Evolutionary conservation across 2,797 vertebrate species (phyloP).

Genomic region (Eleutherodactylus coqui): DNA sequence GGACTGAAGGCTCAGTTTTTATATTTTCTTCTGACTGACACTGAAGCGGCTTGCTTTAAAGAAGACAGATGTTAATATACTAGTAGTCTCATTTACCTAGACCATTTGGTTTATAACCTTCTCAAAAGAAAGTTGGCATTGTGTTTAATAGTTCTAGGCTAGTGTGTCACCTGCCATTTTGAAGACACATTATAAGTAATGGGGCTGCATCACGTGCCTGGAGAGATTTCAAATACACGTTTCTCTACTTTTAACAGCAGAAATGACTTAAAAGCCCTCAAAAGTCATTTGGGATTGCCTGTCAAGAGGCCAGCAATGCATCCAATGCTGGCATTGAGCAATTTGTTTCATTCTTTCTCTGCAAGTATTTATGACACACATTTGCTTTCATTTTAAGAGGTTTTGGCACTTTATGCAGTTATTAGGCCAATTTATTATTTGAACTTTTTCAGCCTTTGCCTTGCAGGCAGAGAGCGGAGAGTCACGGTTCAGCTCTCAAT

Average conservation of each 20-base stretch:
- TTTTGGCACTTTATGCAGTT: slow-evolving; percentile 53
- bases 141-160: slow-evolving; percentile 24
- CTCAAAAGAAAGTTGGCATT: neutral
- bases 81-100: neutral
- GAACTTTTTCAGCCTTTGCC: slow-evolving; percentile 55
- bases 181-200: slow-evolving; percentile 55
- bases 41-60: neutral
- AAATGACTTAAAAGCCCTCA: slow-evolving; percentile 56
- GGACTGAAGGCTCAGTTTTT: neutral
- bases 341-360: slow-evolving; percentile 48
- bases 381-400: slow-evolving; percentile 62
- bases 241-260: slow-evolving; percentile 50
- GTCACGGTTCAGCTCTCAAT: slow-evolving; percentile 44
- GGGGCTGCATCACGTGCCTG: slow-evolving; percentile 27
- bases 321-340: slow-evolving; percentile 50
- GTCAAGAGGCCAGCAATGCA: slow-evolving; percentile 54
- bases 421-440: slow-evolving; percentile 62
- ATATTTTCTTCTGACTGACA: neutral
- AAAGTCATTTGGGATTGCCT: slow-evolving; percentile 54
- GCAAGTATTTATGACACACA: slow-evolving; percentile 62
- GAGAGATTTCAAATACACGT: slow-evolving; percentile 37
- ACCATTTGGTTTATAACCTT: neutral
- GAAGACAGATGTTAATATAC: neutral
- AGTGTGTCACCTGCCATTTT: slow-evolving; percentile 47
- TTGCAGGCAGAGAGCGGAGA: slow-evolving; percentile 46